Conservation (phyloP, 2,888 invertebrate species). For the Lasioglossum calceatum region DNA sequence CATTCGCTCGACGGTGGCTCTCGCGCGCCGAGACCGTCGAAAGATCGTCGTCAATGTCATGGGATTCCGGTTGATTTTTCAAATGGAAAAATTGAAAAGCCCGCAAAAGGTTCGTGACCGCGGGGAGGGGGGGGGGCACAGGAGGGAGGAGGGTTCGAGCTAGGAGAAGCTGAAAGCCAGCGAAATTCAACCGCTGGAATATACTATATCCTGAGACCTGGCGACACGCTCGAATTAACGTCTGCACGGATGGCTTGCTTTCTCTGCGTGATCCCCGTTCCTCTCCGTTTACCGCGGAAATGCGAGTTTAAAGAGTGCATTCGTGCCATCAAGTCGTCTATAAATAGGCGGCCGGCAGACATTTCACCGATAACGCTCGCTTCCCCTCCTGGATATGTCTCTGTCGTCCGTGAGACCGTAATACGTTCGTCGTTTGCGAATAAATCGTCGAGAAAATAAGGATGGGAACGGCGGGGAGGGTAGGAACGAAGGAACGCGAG, state of each 20-base stretch:
- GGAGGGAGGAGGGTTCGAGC: background rate
- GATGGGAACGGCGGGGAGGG: background rate
- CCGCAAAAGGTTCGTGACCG: background rate
- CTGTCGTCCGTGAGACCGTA: conserved; percentile 25
- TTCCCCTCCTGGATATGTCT: conserved; percentile 34
- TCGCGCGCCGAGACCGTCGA: background rate
- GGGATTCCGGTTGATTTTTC: conserved; percentile 5
- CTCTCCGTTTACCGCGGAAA: conserved; percentile 56
- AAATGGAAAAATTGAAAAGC: conserved; percentile 5
- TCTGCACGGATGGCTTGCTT: conserved; percentile 55
- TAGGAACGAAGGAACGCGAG: background rate
- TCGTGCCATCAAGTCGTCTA: conserved; percentile 45
- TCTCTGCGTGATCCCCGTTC: conserved; percentile 49
- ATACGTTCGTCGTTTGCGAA: conserved; percentile 38
- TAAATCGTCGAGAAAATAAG: conserved; percentile 45
- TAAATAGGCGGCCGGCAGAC: conserved; percentile 46
- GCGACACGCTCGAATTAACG: conserved; percentile 52
- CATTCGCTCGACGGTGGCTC: background rate
- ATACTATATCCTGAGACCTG: conserved; percentile 26
- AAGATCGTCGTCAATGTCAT: background rate
- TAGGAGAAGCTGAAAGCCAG: background rate
- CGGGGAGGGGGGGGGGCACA: background rate
- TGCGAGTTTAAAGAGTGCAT: conserved; percentile 58
- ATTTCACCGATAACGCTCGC: conserved; percentile 44
- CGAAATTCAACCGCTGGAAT: conserved; percentile 25